Conservation (phyloP, 2,888 invertebrate genomes). For the Tenthredo scrophulariae region DNA sequence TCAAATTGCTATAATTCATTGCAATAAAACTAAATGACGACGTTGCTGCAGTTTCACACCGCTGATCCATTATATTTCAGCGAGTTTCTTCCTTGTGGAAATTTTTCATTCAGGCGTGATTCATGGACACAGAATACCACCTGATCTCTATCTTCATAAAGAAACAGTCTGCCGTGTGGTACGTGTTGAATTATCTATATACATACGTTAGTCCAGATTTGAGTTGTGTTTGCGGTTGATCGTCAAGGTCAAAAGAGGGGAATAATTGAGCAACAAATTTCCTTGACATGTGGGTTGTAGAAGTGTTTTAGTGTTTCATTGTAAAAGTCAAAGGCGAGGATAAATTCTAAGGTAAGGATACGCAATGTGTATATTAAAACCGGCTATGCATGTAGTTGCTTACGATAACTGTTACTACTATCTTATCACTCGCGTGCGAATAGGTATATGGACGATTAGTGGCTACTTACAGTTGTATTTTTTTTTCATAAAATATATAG, state of each 20-base stretch:
- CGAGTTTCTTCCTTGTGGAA: not conserved
- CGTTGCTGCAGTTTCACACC: not conserved
- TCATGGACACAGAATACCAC: not conserved
- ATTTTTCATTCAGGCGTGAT: not conserved
- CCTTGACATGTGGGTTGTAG: not conserved
- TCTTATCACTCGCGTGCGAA: not conserved
- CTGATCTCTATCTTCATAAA: not conserved
- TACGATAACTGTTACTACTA: not conserved
- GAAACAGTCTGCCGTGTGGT: not conserved
- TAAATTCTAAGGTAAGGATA: constrained; percentile 3
- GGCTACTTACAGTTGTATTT: not conserved
- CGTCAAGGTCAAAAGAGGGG: not conserved
- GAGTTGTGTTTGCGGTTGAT: not conserved
- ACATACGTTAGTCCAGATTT: not conserved
- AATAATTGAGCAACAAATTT: not conserved
- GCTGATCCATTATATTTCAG: not conserved
- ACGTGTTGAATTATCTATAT: not conserved
- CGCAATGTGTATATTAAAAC: not conserved
- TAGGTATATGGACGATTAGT: not conserved
- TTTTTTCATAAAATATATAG: not conserved
- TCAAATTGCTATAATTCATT: not conserved
- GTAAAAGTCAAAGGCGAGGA: not conserved
- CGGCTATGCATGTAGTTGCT: not conserved
- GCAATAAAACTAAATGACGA: not conserved
- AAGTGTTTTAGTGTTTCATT: not conserved